Conservation (phyloP, 2,797 vertebrate species). For the Myotis vivesi region DNA sequence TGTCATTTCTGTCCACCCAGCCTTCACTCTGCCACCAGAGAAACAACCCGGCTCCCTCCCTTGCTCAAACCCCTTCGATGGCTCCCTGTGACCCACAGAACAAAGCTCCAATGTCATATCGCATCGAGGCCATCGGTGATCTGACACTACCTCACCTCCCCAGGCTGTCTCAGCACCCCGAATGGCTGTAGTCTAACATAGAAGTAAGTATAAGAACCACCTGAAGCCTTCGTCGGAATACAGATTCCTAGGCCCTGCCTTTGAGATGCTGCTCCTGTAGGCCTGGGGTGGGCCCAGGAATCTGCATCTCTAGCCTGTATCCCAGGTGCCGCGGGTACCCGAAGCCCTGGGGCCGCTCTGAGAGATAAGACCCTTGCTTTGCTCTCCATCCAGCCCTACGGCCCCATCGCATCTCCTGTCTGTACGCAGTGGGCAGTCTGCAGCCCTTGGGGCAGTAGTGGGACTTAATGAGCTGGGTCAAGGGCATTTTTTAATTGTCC, state of each 20-base stretch:
- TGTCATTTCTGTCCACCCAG: neutral
- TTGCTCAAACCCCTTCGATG: neutral
- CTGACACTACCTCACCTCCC: neutral
- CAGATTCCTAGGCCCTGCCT: neutral
- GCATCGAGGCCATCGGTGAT: neutral
- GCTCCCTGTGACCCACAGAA: neutral
- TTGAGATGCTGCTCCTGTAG: neutral
- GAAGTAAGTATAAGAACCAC: neutral
- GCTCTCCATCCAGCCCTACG: no score
- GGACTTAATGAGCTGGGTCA: neutral
- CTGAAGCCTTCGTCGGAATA: neutral
- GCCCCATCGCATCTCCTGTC: neutral
- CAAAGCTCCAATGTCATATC: neutral
- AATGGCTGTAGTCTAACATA: neutral
- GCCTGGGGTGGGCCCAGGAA: neutral
- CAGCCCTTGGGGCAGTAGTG: neutral
- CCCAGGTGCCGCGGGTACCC: neutral
- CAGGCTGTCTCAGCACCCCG: neutral
- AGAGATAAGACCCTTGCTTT: neutral
- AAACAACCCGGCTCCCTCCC: neutral
- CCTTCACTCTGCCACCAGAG: neutral
- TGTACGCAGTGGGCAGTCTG: rapidly evolving
- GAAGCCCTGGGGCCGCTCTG: rapidly evolving
- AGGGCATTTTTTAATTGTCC: neutral
- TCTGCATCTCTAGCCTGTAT: neutral